A percentile compares a stretch with the other conserved stretches of the same genome.
Conservation (phyloP, 2,797 vertebrate genomes). For the Ctenopoma multispine region DNA sequence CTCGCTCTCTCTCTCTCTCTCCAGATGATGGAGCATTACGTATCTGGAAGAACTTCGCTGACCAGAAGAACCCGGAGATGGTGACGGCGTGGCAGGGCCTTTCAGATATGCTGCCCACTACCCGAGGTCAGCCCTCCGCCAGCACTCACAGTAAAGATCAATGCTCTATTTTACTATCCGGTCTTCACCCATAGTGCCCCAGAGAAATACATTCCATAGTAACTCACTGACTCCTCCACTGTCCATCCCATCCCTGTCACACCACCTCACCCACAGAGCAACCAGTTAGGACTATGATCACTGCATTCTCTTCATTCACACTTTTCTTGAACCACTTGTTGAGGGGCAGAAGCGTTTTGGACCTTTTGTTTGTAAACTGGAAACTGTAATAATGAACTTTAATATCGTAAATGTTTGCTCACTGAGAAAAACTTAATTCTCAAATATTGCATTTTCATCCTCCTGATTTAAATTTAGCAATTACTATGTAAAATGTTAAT, state of each 20-base stretch:
- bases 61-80: constrained; percentile 98
- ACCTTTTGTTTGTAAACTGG: neutral
- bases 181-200: constrained; percentile 21
- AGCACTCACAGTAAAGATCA: constrained; percentile 76
- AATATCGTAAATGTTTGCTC: neutral
- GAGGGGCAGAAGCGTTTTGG: neutral
- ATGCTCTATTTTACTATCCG: constrained; percentile 51
- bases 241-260: constrained; percentile 27
- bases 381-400: neutral
- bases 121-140: constrained; percentile 88
- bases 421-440: neutral
- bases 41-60: constrained; percentile 98
- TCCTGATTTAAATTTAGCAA: too few relatives aligned
- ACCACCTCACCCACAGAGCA: constrained; percentile 12
- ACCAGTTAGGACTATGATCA: neutral
- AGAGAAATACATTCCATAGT: constrained; percentile 9
- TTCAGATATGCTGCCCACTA: constrained; percentile 97
- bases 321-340: neutral
- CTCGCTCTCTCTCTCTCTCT: too few relatives aligned
- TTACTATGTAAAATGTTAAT: too few relatives aligned
- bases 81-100: constrained; percentile 98
- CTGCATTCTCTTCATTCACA: neutral
- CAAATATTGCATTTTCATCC: neutral
- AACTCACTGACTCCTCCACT: neutral
- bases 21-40: constrained; percentile 94